Base-by-base conservation (phyloP, 1,140 invertebrate genomes). In the Venturia canescens region DNA sequence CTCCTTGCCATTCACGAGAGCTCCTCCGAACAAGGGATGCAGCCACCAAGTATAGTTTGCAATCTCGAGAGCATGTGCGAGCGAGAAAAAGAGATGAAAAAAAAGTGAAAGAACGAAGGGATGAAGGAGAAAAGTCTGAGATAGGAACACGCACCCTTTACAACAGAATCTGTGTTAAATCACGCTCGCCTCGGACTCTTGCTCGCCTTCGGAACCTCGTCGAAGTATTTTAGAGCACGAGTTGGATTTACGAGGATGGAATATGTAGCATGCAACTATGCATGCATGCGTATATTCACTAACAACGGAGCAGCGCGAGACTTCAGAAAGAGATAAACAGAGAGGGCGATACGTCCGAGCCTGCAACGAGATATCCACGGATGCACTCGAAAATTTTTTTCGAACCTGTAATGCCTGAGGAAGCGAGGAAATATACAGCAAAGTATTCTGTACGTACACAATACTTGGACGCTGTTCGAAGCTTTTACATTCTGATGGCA, bases 361-460 rank as follows among this genome's bases (percentile, higher is more conserved):
- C 66, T 53, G 16, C 48, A 21, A 31, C 50, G 23, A 60, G 50
- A 27, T 60, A 63, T 76, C n/a, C 26, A 27, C 44, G 38, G 71
- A n/a, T 29, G 66, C 27, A 69, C 66, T 69, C 66, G 66, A 69
- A 69, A 69, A 18, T 69, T 69, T 69, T 63, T 69, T 69, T 18
- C 66, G 48, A 53, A 53, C 53, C 71, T 23, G 44, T n/a, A 31
- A 74, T 53, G 71, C 69, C 48, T 71, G 34, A 44, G 6, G 69
- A 38, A 38, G 38, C 77, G 63, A 69, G 53, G 78, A 27, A 72
- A 79, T 18, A 72, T 72, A 63, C 34, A 77, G 31, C 38, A 78
- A 82, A 83, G 80, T 86, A 83, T 83, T 79, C 78, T 82, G 81
- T 82, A 83, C 67, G 78, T 84, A 84, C 79, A 83, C 69, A 81